Base-by-base conservation (phyloP, 2,888 invertebrate genomes). In the Synanthedon formicaeformis region DNA sequence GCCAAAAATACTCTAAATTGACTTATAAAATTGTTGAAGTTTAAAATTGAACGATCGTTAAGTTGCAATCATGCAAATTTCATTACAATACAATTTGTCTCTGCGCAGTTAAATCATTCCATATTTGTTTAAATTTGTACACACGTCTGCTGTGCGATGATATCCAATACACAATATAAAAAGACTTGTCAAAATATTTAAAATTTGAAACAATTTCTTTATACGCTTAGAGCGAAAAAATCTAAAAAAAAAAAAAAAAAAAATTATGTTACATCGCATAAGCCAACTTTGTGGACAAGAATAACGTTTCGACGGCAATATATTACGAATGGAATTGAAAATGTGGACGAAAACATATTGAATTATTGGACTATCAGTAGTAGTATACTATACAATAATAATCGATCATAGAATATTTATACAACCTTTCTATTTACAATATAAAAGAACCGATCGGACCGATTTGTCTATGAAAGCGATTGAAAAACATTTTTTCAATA, bases 331-430 rank as follows among this genome's bases (percentile, higher is more conserved):
- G 81, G 82, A 82, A 83, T 85, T 34, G 34, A 66, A 81, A 78
- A 78, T 63, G 81, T 82, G 85, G 85, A 85, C 85, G 85, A 85
- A 82, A 78, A 77, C 75, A 81, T 79, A 81, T 73, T 74, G 79
- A 82, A 12, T 65, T 70, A 76, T 74, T 82, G 82, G 81, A 81
- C 82, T 82, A 81, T 78, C 51, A 54, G 8, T 34, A 34, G 8
- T 34, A 34, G 27, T 34, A 34, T 10, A 34, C 34, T 8, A 34
- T 34, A 34, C 34, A 34, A 34, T 34, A 34, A 18, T 18, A 18
- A 18, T 18, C 34, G 34, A 34, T 34, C 34, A 34, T 34, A 34
- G 34, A 49, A 50, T 71, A 75, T 63, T 18, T 18, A 67, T 60
- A 69, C 75, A 74, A 73, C 68, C 72, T 75, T 70, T 73, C 64